Evolutionary conservation across 2,888 invertebrate genomes (phyloP), one percentile per base, ranked within the genome.

Genomic region (Troides aeacus): DNA sequence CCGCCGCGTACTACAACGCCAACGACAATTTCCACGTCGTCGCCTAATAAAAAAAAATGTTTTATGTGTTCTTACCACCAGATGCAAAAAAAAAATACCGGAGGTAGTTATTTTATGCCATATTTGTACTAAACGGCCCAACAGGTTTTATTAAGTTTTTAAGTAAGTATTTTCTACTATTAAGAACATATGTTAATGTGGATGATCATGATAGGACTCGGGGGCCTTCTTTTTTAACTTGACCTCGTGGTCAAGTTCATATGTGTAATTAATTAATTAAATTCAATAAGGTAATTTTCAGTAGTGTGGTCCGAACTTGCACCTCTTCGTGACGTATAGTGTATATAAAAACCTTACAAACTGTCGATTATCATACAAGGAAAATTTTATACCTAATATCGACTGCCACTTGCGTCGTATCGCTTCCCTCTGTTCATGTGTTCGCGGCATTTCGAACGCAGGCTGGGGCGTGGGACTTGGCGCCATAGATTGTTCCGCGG

Each of bases 401-500:
- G 96, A 95, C 75, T 96, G 95, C 96, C 97, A 97, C 84, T 97
- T 97, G 71, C 95, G 94, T 82, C 94, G 94, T 72, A 98, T 96
- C 30, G 96, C 95, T 56, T 96, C 95, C 76, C 97, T 96, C 74
- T 96, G 95, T 72, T 97, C 95, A n/a, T 95, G 92, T 2, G 95
- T 94, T 68, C 97, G 86, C 59, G 93, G 93, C 89, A 93, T 93
- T 77, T 93, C 93, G 80, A 93, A 93, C 2, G 88, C 73, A 0
- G 89, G 88, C 62, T 81, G 82, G 39, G 85, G 74, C 10, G 84
- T 82, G 17, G 81, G 71, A 53, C 74, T 74, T 42, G 75, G 75
- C 12, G 82, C 77, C 53, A 84, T 79, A 71, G 78, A 62, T 53
- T 76, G 74, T 39, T 84, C 82, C 0, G 84, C 79, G n/a, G 72